Base-by-base conservation (phyloP, 2,888 invertebrate genomes). In the Pyrgus malvae region DNA sequence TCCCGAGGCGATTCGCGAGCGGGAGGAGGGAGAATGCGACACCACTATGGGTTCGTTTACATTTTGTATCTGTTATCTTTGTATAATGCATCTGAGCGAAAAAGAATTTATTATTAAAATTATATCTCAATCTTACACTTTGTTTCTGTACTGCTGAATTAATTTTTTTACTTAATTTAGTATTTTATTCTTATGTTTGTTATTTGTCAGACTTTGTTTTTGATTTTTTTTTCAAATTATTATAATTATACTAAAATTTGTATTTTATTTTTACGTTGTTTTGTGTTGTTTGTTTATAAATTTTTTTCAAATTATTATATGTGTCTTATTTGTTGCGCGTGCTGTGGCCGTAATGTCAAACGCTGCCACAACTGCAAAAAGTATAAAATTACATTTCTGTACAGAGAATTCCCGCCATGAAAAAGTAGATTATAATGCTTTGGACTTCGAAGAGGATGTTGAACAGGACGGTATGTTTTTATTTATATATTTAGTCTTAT, bases 401-500 rank as follows among this genome's bases (percentile, higher is more conserved):
- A 16, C 75, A 83, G 89, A 87, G 2, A 76, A 68, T 7, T 72
- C 86, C 1, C 80, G 77, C 1, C 83, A 80, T 29, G 87, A 85
- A 58, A 82, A 70, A 33, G 90, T 94, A 7, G 95, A 95, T 68
- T 93, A 95, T 76, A 94, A 95, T 69, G 95, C 95, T 0, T 67
- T 95, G 58, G 95, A 95, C 70, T 95, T 95, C 65, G 95, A 95
- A 69, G 92, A 92, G 62, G 93, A 93, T 49, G 83, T 91, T 2
- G 93, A 92, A 31, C 82, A 87, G 35, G 92, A 92, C 16, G 89
- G 89, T 88, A 59, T 25, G 57, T 35, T 37, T 4, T 19, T 19
- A 17, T 38, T 19, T 2, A 6, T 23, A 23, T 23, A 23, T 6
- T 23, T 23, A 4, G 23, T n/a, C 3, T 5, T n/a, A 2, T 29